Evolutionary conservation across 1,140 invertebrate genomes (phyloP), one percentile per base, ranked within the genome.

Genomic region (Caenorhabditis inopinata): DNA sequence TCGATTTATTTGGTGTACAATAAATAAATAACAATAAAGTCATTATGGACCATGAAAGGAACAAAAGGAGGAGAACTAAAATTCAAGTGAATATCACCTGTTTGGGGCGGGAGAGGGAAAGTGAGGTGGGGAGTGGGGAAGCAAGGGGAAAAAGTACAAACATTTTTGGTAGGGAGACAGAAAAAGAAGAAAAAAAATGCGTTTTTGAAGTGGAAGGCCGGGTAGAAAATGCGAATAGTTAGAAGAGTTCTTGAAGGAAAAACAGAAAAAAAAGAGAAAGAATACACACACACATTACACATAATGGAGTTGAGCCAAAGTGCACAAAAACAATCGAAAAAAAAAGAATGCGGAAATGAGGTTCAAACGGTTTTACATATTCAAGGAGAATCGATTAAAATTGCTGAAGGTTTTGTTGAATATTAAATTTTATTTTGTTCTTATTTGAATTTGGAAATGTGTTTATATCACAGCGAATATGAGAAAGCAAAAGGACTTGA

Each of bases 381-480:
- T n/a, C n/a, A n/a, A n/a, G n/a, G n/a, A n/a, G n/a, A n/a, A n/a
- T n/a, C n/a, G n/a, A n/a, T n/a, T n/a, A n/a, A n/a, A n/a, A n/a
- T n/a, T n/a, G n/a, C n/a, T n/a, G n/a, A 21, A 18, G 38, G 53
- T 18, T 53, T 38, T 12, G 6, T 11, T 35, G 12, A 29, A 14
- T n/a, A 3, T 3, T 32, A 11, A 32, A 58, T 14, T 32, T 32
- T 32, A 29, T 58, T 32, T 58, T 38, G 32, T 68, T 38, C 32
- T 38, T 68, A 12, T 9, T 5, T 16, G 7, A n/a, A 32, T 58
- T 35, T 68, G 58, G 32, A 68, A 68, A 38, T 68, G 58, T 68
- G n/a, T 68, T 68, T 68, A 38, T 68, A 68, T 68, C 58, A 68
- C 58, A 68, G 58, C 35, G 23, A 68, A 38, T n/a, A n/a, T 16